phyloP scores from a whole-genome alignment of 2,113 vertebrate genomes.

The Scalopus aquaticus region DNA sequence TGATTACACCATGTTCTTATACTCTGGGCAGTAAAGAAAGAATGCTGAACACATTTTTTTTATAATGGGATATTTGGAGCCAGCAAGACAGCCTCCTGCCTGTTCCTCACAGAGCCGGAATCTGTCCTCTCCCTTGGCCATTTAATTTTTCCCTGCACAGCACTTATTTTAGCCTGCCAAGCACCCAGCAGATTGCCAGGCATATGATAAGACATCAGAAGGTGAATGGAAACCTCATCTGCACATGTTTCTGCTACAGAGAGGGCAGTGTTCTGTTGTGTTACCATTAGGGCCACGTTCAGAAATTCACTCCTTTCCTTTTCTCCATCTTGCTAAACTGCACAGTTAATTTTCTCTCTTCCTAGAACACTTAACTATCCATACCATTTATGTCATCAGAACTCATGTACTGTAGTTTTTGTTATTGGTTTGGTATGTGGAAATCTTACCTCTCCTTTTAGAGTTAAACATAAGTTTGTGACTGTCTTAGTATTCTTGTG shows the following conservation, averaged over 20 bases:
- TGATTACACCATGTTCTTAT: conserved; percentile 44
- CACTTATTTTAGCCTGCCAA: not conserved
- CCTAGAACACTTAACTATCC: not conserved
- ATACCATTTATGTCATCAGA: not conserved
- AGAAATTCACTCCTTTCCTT: not conserved
- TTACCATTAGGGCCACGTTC: not conserved
- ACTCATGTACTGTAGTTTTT: not conserved
- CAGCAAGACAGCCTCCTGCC: not conserved
- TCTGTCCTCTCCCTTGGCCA: not conserved
- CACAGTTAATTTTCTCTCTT: not conserved
- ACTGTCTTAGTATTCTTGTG: not conserved
- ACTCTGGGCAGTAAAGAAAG: not conserved
- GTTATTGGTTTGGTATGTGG: not conserved
- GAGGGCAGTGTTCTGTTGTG: not conserved
- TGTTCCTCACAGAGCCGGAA: not conserved
- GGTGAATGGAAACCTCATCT: not conserved
- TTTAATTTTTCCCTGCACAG: not conserved
- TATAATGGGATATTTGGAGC: conserved; percentile 32
- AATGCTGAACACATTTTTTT: conserved; percentile 17
- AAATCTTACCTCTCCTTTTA: not conserved
- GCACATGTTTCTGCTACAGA: not conserved
- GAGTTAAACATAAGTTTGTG: not conserved
- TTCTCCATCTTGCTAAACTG: not conserved
- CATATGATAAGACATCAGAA: not conserved
- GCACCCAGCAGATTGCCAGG: not conserved